Base-by-base conservation (phyloP, 2,797 vertebrate genomes). In the Channa striata region DNA sequence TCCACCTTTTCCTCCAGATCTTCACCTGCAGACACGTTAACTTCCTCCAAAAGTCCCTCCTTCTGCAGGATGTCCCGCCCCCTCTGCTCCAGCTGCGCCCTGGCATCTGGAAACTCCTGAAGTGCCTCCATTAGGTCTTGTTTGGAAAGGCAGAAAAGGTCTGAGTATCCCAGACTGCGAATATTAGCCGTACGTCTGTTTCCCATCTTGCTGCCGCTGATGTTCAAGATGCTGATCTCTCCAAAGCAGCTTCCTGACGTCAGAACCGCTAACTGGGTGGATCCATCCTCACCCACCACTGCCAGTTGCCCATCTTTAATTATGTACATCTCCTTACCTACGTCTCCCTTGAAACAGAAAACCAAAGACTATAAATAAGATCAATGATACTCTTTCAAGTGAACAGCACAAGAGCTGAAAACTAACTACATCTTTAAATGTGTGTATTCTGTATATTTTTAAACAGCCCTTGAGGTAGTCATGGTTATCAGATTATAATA, bases 241-340 rank as follows among this genome's bases (percentile, higher is more conserved):
- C 98, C 98, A 25, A 99, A 99, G 86, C 97, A 99, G 81, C 96
- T 94, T 16, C 98, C 98, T 0, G 96, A 89, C 0, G 94, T 97
- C 47, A 99, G 94, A 59, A 97, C 73, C 2, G 97, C 97, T 0
- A 97, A 96, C 84, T 98, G 96, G 11, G 95, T 97, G 4, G 76
- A 64, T 0, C 97, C 97, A 1, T 99, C 97, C 8, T 98, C 96
- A 0, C 94, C 96, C 51, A 99, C 97, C 68, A 99, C 98, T 0
- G 96, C 98, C 75, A 98, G 85, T 62, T 92, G 95, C 33, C 98
- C 97, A 59, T 98, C 97, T 89, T 99, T 99, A 69, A 99, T 97
- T 59, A 99, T 99, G 81, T 99, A 99, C 98, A 99, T 98, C 91
- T 99, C 98, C 69, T 97, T 97, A 9, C 97, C 98, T 6, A 99